Evolutionary conservation across 2,797 vertebrate species (phyloP).

Genomic region (Catostomus latipinnis): DNA sequence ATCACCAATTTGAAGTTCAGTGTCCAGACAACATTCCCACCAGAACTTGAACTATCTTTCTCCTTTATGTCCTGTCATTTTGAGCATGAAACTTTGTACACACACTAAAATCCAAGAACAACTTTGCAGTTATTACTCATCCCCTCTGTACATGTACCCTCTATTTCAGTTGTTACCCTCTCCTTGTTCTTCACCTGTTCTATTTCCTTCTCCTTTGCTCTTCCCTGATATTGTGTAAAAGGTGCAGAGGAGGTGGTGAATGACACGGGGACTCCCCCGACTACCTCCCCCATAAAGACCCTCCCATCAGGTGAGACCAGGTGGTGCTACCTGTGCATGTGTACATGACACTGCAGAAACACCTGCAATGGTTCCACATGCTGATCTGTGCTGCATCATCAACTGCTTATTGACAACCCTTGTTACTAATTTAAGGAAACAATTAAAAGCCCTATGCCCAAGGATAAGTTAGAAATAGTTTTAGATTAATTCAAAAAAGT

Average conservation of each 20-base stretch:
- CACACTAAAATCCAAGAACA: background rate
- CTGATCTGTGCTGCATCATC: slow-evolving; percentile 43
- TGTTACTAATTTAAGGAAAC: slow-evolving; percentile 53
- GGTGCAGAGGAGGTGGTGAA: slow-evolving; percentile 80
- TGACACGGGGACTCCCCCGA: slow-evolving; percentile 76
- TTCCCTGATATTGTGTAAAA: slow-evolving; percentile 58
- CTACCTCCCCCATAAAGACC: slow-evolving; percentile 77
- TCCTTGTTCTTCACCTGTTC: slow-evolving; percentile 9
- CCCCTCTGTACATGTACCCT: slow-evolving; percentile 22
- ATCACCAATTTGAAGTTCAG: slow-evolving; percentile 1
- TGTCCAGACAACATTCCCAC: slow-evolving; percentile 1
- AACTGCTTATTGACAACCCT: slow-evolving; percentile 48
- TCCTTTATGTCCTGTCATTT: background rate
- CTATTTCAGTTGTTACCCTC: slow-evolving; percentile 34
- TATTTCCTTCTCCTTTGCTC: slow-evolving; percentile 1
- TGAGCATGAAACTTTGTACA: slow-evolving; percentile 5
- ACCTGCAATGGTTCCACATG: slow-evolving; percentile 18
- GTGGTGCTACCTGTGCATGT: slow-evolving; percentile 38
- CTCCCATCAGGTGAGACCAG: slow-evolving; percentile 85
- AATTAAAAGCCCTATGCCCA: background rate
- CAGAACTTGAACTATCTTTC: slow-evolving; percentile 4
- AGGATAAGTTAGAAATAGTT: background rate
- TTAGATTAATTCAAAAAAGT: background rate
- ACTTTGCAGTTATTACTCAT: background rate
- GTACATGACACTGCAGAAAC: slow-evolving; percentile 9